Evolutionary conservation across 2,797 vertebrate genomes (phyloP), one percentile per base, ranked within the genome.

Genomic region (Labroides dimidiatus): DNA sequence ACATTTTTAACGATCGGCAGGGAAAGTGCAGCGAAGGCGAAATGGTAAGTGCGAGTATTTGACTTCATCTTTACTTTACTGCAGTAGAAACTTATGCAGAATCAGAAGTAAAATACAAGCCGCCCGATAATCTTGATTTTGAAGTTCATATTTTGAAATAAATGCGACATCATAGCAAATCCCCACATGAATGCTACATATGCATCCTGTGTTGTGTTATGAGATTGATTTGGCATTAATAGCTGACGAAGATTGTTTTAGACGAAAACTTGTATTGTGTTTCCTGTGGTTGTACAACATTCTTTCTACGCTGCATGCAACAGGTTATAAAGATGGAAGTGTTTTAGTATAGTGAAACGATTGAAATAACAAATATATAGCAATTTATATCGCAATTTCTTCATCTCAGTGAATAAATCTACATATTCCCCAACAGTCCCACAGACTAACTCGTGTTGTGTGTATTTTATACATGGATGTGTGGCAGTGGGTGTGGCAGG

Each of bases 51-150:
- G 6, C 0, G 2, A 6, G 0, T 14, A 2, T 17, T 2, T 15
- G 0, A n/a, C 0, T 5, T 3, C 2, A 43, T 1, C 2, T 2
- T 27, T 10, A 19, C 1, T 1, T 2, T 20, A 23, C 3, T 0
- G 2, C 4, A 6, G 14, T 10, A 10, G 36, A 42, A 30, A 4
- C 37, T 11, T 0, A 12, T 0, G 1, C 6, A 9, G 0, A 5
- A 13, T 4, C 2, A 15, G 0, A 14, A 12, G 0, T 15, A 2
- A 11, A 6, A 6, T 44, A 53, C 8, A 11, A 9, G 1, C 0
- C 20, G 0, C 24, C 0, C 4, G 30, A 5, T 13, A 50, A n/a
- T 16, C 0, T 11, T 12, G 0, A 8, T 20, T 17, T 5, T 8
- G 24, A 17, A 43, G 2, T 44, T 41, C 23, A 10, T 6, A 14